A percentile compares a stretch with the other conserved stretches of the same genome.
Conservation (phyloP, 2,888 invertebrate species). For the Bombylius major region DNA sequence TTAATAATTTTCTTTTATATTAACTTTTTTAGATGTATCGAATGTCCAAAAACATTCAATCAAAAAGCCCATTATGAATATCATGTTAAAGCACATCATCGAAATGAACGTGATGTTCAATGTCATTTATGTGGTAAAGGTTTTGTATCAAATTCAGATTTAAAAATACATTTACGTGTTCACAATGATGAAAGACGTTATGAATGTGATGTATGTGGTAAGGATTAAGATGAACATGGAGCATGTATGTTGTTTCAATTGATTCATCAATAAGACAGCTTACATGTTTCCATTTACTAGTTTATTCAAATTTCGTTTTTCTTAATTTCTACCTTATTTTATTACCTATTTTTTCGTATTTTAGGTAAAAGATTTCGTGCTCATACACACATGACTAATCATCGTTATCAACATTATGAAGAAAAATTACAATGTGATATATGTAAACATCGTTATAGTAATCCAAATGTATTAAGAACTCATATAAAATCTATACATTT, state of each 20-base stretch:
- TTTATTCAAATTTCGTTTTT: no score
- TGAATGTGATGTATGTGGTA: constrained; percentile 24
- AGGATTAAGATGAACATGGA: background rate
- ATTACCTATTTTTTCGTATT: background rate
- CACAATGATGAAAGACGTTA: constrained; percentile 23
- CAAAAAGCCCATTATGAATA: constrained; percentile 23
- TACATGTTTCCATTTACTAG: no score
- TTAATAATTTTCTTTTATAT: background rate
- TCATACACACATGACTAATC: constrained; percentile 23
- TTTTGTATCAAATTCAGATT: constrained; percentile 21
- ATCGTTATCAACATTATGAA: constrained; percentile 22
- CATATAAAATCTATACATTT: constrained; percentile 22
- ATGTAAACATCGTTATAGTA: constrained; percentile 22
- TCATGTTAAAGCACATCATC: constrained; percentile 20
- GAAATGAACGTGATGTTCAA: constrained; percentile 22
- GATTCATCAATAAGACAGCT: no score
- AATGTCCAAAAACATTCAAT: constrained; percentile 22
- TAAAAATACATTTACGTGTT: constrained; percentile 20
- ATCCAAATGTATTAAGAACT: constrained; percentile 21
- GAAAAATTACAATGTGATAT: constrained; percentile 21
- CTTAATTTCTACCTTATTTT: no score
- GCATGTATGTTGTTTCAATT: background rate
- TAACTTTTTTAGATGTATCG: constrained; percentile 15
- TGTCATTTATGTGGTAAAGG: constrained; percentile 22
- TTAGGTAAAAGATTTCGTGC: constrained; percentile 22